phyloP scores from a whole-genome alignment of 1,140 invertebrate species.

The Aporrectodea caliginosa region DNA sequence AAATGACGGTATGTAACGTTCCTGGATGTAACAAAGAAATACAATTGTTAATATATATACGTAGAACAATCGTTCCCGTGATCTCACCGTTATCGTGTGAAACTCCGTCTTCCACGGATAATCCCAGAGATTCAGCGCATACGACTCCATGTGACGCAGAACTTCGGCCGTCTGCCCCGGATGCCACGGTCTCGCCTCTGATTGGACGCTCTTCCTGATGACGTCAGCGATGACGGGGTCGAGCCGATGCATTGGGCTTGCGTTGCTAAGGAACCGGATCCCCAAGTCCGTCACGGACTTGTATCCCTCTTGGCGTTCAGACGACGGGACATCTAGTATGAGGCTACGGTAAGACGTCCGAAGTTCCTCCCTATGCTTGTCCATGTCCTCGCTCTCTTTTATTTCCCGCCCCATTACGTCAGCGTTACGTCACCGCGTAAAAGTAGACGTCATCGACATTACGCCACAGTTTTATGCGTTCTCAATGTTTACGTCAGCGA shows the following conservation, averaged over 20 bases:
- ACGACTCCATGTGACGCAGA: neutral
- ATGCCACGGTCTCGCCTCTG: neutral
- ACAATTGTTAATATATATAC: too few relatives aligned
- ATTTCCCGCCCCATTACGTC: neutral
- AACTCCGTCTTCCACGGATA: neutral
- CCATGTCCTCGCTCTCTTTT: neutral
- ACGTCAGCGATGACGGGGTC: neutral
- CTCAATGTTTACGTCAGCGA: too few relatives aligned
- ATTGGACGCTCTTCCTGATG: neutral
- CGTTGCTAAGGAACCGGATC: neutral
- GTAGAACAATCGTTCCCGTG: too few relatives aligned
- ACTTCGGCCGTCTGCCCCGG: neutral
- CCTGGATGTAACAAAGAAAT: too few relatives aligned
- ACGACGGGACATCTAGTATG: neutral
- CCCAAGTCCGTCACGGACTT: neutral
- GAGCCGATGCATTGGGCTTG: neutral
- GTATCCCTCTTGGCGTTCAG: neutral
- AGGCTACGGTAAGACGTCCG: neutral
- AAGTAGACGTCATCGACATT: too few relatives aligned
- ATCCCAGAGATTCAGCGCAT: neutral
- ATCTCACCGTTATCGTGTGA: neutral
- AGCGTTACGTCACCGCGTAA: too few relatives aligned
- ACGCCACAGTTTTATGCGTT: too few relatives aligned
- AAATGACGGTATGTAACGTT: too few relatives aligned
- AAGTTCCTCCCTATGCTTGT: neutral